A percentile compares a stretch with the other conserved stretches of the same genome.
Conservation (phyloP, 2,113 vertebrate genomes). For the Dromaius novaehollandiae region DNA sequence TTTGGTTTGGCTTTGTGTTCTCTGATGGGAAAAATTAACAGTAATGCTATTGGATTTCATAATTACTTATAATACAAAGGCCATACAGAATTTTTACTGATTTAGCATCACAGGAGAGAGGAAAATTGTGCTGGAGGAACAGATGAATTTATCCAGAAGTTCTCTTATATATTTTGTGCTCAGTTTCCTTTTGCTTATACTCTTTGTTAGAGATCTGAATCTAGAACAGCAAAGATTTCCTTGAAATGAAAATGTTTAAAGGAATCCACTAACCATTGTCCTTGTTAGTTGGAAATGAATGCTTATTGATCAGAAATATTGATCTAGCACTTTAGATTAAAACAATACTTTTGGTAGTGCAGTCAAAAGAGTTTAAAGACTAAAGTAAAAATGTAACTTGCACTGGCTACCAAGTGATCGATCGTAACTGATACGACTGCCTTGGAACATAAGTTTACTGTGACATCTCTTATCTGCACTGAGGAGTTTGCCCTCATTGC, state of each 20-base stretch:
- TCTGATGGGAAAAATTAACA: background rate
- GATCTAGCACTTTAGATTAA: conserved; percentile 80
- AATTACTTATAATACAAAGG: background rate
- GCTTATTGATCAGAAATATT: conserved; percentile 82
- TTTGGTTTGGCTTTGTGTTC: background rate
- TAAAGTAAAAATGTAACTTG: conserved; percentile 80
- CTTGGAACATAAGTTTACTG: conserved; percentile 81
- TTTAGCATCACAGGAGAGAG: background rate
- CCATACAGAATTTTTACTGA: background rate
- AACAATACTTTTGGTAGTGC: conserved; percentile 81
- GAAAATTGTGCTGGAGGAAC: background rate
- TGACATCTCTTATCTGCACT: conserved; percentile 85
- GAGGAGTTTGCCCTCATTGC: conserved; percentile 78
- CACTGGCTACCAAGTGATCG: conserved; percentile 81
- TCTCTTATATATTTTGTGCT: conserved; percentile 4
- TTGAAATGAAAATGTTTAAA: conserved; percentile 74
- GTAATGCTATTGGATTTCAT: background rate
- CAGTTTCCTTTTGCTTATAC: conserved; percentile 26
- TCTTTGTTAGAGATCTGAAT: conserved; percentile 64
- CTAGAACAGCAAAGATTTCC: conserved; percentile 64
- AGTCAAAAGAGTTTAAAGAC: conserved; percentile 82
- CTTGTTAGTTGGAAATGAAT: conserved; percentile 81
- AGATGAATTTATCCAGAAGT: background rate
- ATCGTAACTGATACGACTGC: conserved; percentile 82
- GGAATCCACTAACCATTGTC: conserved; percentile 73